A percentile compares a stretch with the other conserved stretches of the same genome.
Evolutionary conservation across 2,113 vertebrate genomes (phyloP).

Genomic region (Solea senegalensis): DNA sequence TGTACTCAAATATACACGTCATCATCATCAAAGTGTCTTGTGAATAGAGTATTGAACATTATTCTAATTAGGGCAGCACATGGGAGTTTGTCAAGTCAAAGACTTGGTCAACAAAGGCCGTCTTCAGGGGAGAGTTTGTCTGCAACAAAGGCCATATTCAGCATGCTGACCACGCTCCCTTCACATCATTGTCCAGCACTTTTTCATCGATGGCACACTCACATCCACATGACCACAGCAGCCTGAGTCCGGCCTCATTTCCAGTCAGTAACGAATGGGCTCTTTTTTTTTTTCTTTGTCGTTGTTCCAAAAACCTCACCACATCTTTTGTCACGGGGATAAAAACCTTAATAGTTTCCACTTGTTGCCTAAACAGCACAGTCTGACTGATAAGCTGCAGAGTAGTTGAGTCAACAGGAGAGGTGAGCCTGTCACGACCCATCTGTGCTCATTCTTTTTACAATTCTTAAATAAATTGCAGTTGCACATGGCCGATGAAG

Average conservation of each 20-base stretch:
- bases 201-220: slow-evolving; percentile 27
- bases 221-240: slow-evolving; percentile 55
- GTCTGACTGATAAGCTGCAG: neutral
- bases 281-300: neutral
- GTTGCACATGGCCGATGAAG: too few species aligned
- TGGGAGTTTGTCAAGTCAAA: slow-evolving; percentile 33
- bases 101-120: slow-evolving; percentile 45
- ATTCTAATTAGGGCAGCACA: slow-evolving; percentile 16
- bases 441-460: too few species aligned
- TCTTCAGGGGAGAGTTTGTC: slow-evolving; percentile 32
- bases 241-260: slow-evolving; percentile 33
- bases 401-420: slow-evolving; percentile 29
- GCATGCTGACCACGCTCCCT: slow-evolving; percentile 7
- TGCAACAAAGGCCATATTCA: slow-evolving; percentile 64
- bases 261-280: slow-evolving; percentile 40
- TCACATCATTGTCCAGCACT: slow-evolving; percentile 22
- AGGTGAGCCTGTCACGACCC: neutral
- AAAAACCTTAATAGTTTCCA: slow-evolving; percentile 17
- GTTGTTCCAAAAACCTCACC: slow-evolving; percentile 32
- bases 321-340: slow-evolving; percentile 15
- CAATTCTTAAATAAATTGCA: too few species aligned
- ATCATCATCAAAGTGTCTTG: neutral
- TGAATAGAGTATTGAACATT: slow-evolving; percentile 3
- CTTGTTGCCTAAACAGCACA: slow-evolving; percentile 21
- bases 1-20: neutral